Conservation (phyloP, 2,888 invertebrate genomes). For the Microctonus brassicae region DNA sequence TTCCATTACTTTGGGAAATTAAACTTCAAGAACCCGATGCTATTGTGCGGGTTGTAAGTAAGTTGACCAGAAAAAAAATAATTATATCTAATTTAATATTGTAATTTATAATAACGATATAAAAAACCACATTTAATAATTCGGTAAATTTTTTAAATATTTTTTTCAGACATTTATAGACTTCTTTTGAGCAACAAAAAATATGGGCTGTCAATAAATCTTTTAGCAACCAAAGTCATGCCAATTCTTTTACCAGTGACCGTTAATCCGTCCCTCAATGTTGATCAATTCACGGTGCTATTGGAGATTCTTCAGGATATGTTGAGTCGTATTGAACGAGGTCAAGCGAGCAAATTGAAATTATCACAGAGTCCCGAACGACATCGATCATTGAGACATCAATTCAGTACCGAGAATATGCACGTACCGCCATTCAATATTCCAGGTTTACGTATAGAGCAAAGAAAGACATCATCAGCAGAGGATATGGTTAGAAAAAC, state of each 20-base stretch:
- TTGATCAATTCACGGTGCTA: constrained; percentile 85
- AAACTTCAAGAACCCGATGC: constrained; percentile 90
- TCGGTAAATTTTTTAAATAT: too few relatives aligned
- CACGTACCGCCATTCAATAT: constrained; percentile 88
- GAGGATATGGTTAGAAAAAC: constrained; percentile 93
- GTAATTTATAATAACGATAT: too few relatives aligned
- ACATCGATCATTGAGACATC: constrained; percentile 82
- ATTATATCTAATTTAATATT: not conserved
- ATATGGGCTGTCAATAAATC: constrained; percentile 89
- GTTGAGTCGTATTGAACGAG: constrained; percentile 87
- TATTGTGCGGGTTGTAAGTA: constrained; percentile 91
- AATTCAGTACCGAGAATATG: constrained; percentile 89
- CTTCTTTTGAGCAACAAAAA: constrained; percentile 91
- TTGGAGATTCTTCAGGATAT: constrained; percentile 92
- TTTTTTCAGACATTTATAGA: constrained; percentile 95
- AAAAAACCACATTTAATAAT: too few relatives aligned
- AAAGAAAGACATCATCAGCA: constrained; percentile 90
- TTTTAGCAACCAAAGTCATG: constrained; percentile 95
- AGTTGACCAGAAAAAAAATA: constrained; percentile 71
- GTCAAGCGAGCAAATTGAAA: constrained; percentile 90
- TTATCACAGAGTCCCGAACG: constrained; percentile 83
- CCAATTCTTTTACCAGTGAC: constrained; percentile 93
- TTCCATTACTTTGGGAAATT: constrained; percentile 89
- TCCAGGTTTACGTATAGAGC: constrained; percentile 88
- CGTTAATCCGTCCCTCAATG: constrained; percentile 86